Conservation (phyloP, 2,888 invertebrate genomes). For the Yponomeuta plumbellus region DNA sequence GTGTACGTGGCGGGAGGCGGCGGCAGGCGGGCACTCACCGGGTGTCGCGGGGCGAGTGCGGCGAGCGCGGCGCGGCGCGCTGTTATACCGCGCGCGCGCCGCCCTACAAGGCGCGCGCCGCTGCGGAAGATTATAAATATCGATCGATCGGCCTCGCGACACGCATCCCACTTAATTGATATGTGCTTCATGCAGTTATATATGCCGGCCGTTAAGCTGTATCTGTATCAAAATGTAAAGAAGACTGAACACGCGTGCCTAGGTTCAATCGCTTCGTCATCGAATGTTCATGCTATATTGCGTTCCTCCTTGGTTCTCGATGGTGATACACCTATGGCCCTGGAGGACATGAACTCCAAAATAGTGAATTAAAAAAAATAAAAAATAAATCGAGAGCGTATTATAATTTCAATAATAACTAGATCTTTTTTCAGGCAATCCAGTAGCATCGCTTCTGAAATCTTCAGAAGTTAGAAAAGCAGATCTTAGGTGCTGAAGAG, state of each 20-base stretch:
- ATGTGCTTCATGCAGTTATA: slow-evolving; percentile 5
- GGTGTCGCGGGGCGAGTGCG: slow-evolving; percentile 27
- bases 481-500: no score
- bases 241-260: slow-evolving; percentile 20
- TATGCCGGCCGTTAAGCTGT: no score
- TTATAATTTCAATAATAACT: no score
- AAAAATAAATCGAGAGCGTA: no score
- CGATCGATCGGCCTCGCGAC: slow-evolving; percentile 14
- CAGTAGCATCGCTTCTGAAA: no score
- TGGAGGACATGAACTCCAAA: no score
- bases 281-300: not conserved
- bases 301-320: no score
- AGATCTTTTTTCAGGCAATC: no score
- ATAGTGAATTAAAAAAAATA: no score
- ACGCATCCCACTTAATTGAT: slow-evolving; percentile 21
- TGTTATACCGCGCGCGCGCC: slow-evolving; percentile 23
- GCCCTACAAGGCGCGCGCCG: slow-evolving; percentile 15
- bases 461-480: no score
- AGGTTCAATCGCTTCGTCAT: not conserved
- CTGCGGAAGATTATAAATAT: not conserved
- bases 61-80: slow-evolving; percentile 25
- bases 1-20: slow-evolving; percentile 9
- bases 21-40: slow-evolving; percentile 27
- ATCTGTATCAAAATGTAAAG: not conserved
- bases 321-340: no score